These are phyloP conservation scores for Drosophila tani DNA, from an alignment of 1,140 invertebrate species.

Conservation along the genomic window DNA sequence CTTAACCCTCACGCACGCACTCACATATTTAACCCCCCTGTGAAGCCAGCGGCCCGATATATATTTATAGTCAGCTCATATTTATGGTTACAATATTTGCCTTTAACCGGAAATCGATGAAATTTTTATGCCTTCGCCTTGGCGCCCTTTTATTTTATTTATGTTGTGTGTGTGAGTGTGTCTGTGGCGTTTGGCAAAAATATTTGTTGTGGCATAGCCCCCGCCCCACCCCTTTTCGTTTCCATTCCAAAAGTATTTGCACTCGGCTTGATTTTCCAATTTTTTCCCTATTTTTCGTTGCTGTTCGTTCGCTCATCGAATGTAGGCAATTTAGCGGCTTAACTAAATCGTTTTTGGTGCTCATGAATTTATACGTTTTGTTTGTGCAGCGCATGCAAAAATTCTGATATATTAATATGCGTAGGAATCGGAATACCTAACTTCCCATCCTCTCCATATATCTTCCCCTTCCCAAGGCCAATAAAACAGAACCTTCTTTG, in stretches of 20 bases:
- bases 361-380: slow-evolving; percentile 82
- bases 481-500: slow-evolving; percentile 46
- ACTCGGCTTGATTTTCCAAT: slow-evolving; percentile 72
- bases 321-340: slow-evolving; percentile 81
- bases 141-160: slow-evolving; percentile 68
- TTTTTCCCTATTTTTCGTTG: slow-evolving; percentile 35
- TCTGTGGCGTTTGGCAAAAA: slow-evolving; percentile 52
- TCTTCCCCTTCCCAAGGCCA: slow-evolving; percentile 8
- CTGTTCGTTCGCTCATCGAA: slow-evolving; percentile 52
- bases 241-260: slow-evolving; percentile 59
- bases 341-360: slow-evolving; percentile 74
- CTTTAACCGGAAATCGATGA: slow-evolving; percentile 83
- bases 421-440: slow-evolving; percentile 14
- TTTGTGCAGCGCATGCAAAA: slow-evolving; percentile 81
- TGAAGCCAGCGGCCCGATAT: slow-evolving; percentile 41
- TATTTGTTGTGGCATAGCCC: slow-evolving; percentile 42
- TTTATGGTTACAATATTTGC: slow-evolving; percentile 83
- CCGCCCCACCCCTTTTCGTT: not conserved
- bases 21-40: slow-evolving; percentile 21
- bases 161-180: slow-evolving; percentile 58
- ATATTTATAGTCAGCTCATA: slow-evolving; percentile 82
- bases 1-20: slow-evolving; percentile 43
- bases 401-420: slow-evolving; percentile 54
- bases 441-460: not conserved
- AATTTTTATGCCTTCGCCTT: slow-evolving; percentile 76